Base-by-base conservation (phyloP, 2,888 invertebrate genomes). In the Megalurothrips usitatus region DNA sequence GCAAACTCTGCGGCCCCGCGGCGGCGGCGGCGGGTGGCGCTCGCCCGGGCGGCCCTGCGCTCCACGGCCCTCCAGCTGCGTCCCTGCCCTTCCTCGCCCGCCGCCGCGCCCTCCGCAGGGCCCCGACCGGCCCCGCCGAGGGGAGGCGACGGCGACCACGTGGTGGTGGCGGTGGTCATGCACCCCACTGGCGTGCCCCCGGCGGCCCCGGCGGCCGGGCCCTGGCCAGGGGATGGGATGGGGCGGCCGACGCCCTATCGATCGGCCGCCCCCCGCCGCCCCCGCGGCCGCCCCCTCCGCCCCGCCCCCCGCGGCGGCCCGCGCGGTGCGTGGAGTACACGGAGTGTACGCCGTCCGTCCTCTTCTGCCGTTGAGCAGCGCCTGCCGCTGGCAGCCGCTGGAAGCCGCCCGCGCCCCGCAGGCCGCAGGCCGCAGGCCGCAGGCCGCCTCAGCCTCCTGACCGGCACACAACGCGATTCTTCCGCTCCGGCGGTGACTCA, bases 121-220 rank as follows among this genome's bases (percentile, higher is more conserved):
- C 68, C 23, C 8, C 68, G 23, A n/a, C n/a, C n/a, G n/a, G n/a
- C n/a, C n/a, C 6, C 26, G 68, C 12, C 12, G 68, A 43, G 34
- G 34, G 34, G 34, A 6, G 68, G 68, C 23, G 23, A 2, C 68
- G 68, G 23, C 9, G 10, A 11, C 68, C 68, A 75, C 68, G 68
- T 75, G 68, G 68, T 75, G 68, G 68, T 75, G 68, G 68, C 68
- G 68, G 68, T 75, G 68, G 68, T 75, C 68, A 75, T 75, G 68
- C 68, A 75, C 68, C 68, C 68, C 68, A 75, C 68, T 26, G 68
- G 26, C 8, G 23, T 23, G 26, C 23, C 23, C 23, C 23, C 23
- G 23, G 63, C 52, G 58, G 68, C 34, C 34, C 34, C 34, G 34
- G 68, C n/a, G 68, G 68, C 68, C n/a, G 68, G 68, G 68, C 52